Evolutionary conservation across 1,140 invertebrate genomes (phyloP).

Genomic region (Drosophila arawakana): DNA sequence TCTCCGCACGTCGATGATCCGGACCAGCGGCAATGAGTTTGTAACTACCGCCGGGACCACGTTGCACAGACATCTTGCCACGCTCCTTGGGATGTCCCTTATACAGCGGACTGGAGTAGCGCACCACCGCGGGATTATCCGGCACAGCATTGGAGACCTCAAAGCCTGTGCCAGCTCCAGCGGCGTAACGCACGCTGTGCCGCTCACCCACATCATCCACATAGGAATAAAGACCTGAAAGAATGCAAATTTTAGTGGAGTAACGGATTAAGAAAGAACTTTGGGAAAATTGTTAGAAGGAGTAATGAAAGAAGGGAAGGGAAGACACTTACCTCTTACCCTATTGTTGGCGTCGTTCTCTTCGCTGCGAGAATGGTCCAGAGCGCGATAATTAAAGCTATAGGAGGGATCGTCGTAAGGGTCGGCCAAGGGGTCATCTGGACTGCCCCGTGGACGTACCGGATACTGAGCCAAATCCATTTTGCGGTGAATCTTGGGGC

Average conservation of each 20-base stretch:
- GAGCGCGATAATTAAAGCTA: slow-evolving; percentile 87
- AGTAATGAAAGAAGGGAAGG: too few relatives aligned
- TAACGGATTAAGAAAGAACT: too few relatives aligned
- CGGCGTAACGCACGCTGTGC: slow-evolving; percentile 90
- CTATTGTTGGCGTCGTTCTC: slow-evolving; percentile 87
- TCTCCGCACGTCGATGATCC: slow-evolving; percentile 89
- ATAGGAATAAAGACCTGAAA: slow-evolving; percentile 87
- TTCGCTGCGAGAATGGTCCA: slow-evolving; percentile 88
- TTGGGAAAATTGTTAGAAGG: too few relatives aligned
- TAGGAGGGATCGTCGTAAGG: slow-evolving; percentile 90
- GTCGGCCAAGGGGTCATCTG: slow-evolving; percentile 88
- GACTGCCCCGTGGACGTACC: slow-evolving; percentile 86
- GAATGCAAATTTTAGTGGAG: neutral
- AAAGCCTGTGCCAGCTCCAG: slow-evolving; percentile 89
- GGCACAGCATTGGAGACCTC: slow-evolving; percentile 89
- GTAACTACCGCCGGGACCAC: slow-evolving; percentile 76
- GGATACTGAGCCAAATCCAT: slow-evolving; percentile 88
- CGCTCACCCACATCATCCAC: slow-evolving; percentile 89
- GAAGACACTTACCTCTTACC: slow-evolving; percentile 84
- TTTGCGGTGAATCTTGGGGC: slow-evolving; percentile 88
- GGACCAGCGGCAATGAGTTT: slow-evolving; percentile 89
- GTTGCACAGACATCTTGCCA: slow-evolving; percentile 77
- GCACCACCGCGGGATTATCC: slow-evolving; percentile 85
- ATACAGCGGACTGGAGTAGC: slow-evolving; percentile 77
- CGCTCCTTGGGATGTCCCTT: slow-evolving; percentile 72